phyloP scores from a whole-genome alignment of 2,888 invertebrate species.

The Dynastes grantii region DNA sequence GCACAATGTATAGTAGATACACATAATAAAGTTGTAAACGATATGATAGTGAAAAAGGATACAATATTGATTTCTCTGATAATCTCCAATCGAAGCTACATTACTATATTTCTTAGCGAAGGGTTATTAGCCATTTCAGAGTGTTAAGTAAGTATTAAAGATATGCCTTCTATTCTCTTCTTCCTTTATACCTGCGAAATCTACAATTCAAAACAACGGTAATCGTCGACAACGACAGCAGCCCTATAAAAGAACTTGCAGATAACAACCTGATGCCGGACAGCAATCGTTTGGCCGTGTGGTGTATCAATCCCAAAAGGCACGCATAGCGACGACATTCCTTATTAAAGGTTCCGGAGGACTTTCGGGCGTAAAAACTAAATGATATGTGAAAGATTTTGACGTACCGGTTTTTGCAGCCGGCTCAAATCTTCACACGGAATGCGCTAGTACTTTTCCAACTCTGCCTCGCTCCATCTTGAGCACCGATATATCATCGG shows the following conservation, averaged over 20 bases:
- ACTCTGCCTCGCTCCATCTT: not conserved
- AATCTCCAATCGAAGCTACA: no score
- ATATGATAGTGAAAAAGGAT: no score
- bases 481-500: not conserved
- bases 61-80: no score
- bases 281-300: slow-evolving; percentile 42
- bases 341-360: slow-evolving; percentile 55
- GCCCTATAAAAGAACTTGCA: not conserved
- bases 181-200: no score
- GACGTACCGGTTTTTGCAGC: slow-evolving; percentile 54
- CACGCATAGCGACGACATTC: slow-evolving; percentile 57
- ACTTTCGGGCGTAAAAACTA: slow-evolving; percentile 55
- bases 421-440: slow-evolving; percentile 46
- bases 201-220: not conserved
- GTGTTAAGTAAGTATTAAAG: no score
- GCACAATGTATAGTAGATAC: no score
- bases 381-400: slow-evolving; percentile 57
- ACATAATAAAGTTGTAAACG: no score
- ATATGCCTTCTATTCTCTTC: no score
- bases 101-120: no score
- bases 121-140: no score
- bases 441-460: slow-evolving; percentile 49
- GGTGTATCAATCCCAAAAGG: slow-evolving; percentile 53
- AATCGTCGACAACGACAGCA: slow-evolving; percentile 4
- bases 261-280: slow-evolving; percentile 52